These are phyloP conservation scores for Tolmerus cingulatus DNA, from an alignment of 2,888 invertebrate genomes.

Conservation along the genomic window DNA sequence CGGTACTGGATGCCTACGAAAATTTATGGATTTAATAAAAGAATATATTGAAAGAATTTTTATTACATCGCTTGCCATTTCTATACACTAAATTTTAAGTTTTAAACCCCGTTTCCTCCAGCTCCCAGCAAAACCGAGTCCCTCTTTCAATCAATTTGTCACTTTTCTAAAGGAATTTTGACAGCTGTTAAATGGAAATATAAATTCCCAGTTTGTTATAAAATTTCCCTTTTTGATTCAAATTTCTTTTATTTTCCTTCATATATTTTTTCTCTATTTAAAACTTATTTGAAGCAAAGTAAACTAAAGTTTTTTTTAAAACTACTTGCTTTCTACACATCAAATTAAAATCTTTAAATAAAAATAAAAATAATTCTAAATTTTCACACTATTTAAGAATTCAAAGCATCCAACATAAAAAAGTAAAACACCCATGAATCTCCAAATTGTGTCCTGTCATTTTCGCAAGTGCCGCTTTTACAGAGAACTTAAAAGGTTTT, in stretches of 20 bases:
- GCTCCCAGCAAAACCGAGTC: neutral
- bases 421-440: constrained; percentile 1
- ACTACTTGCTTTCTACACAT: neutral
- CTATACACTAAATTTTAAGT: neutral
- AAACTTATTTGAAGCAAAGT: too few relatives aligned
- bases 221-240: neutral
- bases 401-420: constrained; percentile 12
- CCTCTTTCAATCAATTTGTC: neutral
- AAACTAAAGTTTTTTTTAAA: too few relatives aligned
- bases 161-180: neutral
- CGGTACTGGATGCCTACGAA: constrained; percentile 49
- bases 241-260: neutral
- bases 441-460: constrained; percentile 49
- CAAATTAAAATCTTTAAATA: neutral
- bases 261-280: neutral
- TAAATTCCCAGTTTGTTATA: neutral
- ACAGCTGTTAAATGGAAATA: neutral
- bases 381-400: neutral
- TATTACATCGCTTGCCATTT: constrained; percentile 46
- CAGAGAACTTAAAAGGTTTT: neutral
- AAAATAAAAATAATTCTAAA: neutral
- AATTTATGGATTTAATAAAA: neutral
- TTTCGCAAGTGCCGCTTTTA: constrained; percentile 39
- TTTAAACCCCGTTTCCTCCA: neutral
- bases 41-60: neutral